phyloP scores from a whole-genome alignment of 1,140 invertebrate genomes.

The Trialeurodes vaporariorum region DNA sequence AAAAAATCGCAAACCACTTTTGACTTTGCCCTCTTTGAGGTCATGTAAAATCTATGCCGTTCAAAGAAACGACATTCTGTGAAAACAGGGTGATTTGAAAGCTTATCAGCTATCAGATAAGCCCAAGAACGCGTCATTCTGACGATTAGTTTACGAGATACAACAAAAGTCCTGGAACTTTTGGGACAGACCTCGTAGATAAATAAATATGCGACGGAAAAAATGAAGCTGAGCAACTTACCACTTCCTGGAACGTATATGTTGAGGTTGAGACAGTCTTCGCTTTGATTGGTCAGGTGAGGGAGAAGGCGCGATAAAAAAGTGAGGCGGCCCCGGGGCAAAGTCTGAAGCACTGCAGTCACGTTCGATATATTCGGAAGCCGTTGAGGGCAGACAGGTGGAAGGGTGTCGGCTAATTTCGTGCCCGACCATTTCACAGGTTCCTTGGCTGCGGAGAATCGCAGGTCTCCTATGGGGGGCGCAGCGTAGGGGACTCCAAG shows the following conservation, averaged over 20 bases:
- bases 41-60: too few relatives aligned
- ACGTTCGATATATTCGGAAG: neutral
- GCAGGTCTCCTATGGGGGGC: slow-evolving; percentile 43
- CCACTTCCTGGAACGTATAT: slow-evolving; percentile 66
- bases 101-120: too few relatives aligned
- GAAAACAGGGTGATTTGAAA: too few relatives aligned
- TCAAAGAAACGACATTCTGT: too few relatives aligned
- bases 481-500: slow-evolving; percentile 65
- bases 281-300: slow-evolving; percentile 36
- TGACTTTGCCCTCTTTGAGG: too few relatives aligned
- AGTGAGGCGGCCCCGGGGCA: slow-evolving; percentile 33
- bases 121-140: too few relatives aligned
- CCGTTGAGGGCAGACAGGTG: slow-evolving; percentile 38
- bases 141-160: too few relatives aligned
- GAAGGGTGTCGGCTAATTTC: slow-evolving; percentile 52
- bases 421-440: slow-evolving; percentile 51
- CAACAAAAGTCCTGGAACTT: too few relatives aligned
- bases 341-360: slow-evolving; percentile 28
- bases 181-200: too few relatives aligned
- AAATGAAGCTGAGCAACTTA: too few relatives aligned
- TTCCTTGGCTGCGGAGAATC: slow-evolving; percentile 31
- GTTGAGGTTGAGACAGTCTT: slow-evolving; percentile 67
- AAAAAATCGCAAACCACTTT: too few relatives aligned
- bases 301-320: slow-evolving; percentile 34
- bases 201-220: too few relatives aligned